Conservation (phyloP, 30 jellyfish, hydroid and myxozoan species). For the Phacellophora camtschatica region DNA sequence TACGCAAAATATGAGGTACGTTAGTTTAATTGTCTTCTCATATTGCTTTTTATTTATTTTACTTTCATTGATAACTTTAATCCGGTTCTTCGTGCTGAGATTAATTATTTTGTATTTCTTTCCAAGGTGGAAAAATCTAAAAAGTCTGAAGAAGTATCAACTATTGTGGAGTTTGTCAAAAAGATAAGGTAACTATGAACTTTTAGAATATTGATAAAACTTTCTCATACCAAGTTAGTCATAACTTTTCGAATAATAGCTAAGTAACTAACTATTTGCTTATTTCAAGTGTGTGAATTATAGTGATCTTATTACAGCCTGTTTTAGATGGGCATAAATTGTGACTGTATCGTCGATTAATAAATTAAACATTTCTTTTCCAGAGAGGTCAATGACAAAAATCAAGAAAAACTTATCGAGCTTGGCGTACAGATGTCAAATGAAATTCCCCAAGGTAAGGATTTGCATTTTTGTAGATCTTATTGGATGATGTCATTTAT, state of each 20-base stretch:
- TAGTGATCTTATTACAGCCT: too few relatives aligned
- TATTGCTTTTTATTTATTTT: background rate
- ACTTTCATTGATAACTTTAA: too few relatives aligned
- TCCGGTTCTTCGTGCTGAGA: too few relatives aligned
- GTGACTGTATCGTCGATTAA: too few relatives aligned
- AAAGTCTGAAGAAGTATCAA: background rate
- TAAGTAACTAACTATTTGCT: too few relatives aligned
- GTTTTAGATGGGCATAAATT: too few relatives aligned
- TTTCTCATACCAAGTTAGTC: background rate
- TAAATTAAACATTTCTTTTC: too few relatives aligned
- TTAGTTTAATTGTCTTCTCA: background rate
- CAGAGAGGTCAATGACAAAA: background rate
- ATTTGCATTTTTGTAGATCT: background rate
- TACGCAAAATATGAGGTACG: conserved; percentile 23
- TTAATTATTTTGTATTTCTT: background rate
- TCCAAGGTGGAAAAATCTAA: conserved; percentile 6
- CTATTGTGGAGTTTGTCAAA: background rate
- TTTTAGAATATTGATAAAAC: background rate
- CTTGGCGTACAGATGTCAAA: conserved; percentile 1
- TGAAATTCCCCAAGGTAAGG: conserved; percentile 19
- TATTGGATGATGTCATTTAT: background rate
- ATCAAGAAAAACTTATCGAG: background rate
- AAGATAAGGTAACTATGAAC: background rate
- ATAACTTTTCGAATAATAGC: background rate
- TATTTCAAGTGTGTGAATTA: too few relatives aligned